A percentile compares a stretch with the other conserved stretches of the same genome.
These are phyloP conservation scores for Nannoperca australis DNA, from an alignment of 2,797 vertebrate species.

Conservation along the genomic window DNA sequence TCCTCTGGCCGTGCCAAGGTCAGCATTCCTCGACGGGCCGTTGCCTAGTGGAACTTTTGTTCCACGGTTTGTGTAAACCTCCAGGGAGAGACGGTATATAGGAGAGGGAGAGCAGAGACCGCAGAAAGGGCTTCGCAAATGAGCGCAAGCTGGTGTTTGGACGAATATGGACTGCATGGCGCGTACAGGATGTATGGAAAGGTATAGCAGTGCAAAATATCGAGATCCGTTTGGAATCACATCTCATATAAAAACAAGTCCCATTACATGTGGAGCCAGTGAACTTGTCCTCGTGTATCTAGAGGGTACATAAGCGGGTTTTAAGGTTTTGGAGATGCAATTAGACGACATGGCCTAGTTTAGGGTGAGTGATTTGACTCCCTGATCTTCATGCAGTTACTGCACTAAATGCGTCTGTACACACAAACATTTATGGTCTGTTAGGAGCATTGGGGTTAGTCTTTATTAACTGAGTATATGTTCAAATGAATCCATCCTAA, in stretches of 20 bases:
- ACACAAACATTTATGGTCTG: neutral
- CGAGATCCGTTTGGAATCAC: neutral
- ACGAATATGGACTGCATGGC: neutral
- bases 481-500: neutral
- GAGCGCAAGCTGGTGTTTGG: slow-evolving; percentile 29
- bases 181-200: slow-evolving; percentile 13
- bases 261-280: neutral
- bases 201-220: neutral
- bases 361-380: neutral
- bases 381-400: neutral
- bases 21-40: slow-evolving; percentile 82
- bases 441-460: neutral
- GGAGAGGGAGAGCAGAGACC: slow-evolving; percentile 29
- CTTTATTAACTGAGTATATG: neutral
- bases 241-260: neutral
- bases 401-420: neutral
- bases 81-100: slow-evolving; percentile 62
- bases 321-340: slow-evolving; percentile 2
- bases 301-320: neutral
- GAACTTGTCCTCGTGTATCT: too few species aligned
- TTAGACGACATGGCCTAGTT: slow-evolving; percentile 4
- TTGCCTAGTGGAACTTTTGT: slow-evolving; percentile 84
- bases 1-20: slow-evolving; percentile 78
- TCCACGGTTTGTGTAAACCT: slow-evolving; percentile 73
- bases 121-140: slow-evolving; percentile 36